A percentile compares a stretch with the other conserved stretches of the same genome.
These are phyloP conservation scores for Sphenopsis melanotis DNA, from an alignment of 2,797 vertebrate genomes.

Conservation along the genomic window DNA sequence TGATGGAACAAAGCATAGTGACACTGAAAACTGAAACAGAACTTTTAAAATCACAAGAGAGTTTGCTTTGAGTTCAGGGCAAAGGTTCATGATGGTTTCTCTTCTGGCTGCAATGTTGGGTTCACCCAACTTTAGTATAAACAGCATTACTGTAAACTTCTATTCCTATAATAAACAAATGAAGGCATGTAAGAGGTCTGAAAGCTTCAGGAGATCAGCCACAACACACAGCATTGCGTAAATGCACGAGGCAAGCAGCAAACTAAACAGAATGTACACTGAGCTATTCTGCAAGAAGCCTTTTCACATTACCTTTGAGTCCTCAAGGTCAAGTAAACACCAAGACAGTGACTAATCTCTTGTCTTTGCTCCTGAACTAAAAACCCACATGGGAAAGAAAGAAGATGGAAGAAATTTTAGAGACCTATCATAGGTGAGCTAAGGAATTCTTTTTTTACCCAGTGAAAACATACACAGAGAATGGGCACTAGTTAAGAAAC, in stretches of 20 bases:
- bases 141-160: constrained; percentile 23
- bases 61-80: constrained; percentile 14
- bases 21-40: constrained; percentile 35
- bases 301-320: neutral
- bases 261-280: neutral
- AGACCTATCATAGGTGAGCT: neutral
- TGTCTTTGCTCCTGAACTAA: neutral
- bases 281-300: neutral
- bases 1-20: constrained; percentile 1
- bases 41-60: neutral
- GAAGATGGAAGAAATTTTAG: neutral
- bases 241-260: neutral
- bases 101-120: neutral
- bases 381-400: neutral
- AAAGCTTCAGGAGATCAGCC: constrained; percentile 7
- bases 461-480: neutral
- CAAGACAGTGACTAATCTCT: neutral
- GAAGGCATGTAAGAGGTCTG: neutral
- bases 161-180: constrained; percentile 22
- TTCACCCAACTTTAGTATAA: constrained; percentile 32
- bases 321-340: neutral
- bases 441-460: neutral
- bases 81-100: constrained; percentile 11
- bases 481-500: neutral
- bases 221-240: neutral